Evolutionary conservation across 2,113 vertebrate species (phyloP), one percentile per base, ranked within the genome.

Genomic region (Phrynosoma platyrhinos): DNA sequence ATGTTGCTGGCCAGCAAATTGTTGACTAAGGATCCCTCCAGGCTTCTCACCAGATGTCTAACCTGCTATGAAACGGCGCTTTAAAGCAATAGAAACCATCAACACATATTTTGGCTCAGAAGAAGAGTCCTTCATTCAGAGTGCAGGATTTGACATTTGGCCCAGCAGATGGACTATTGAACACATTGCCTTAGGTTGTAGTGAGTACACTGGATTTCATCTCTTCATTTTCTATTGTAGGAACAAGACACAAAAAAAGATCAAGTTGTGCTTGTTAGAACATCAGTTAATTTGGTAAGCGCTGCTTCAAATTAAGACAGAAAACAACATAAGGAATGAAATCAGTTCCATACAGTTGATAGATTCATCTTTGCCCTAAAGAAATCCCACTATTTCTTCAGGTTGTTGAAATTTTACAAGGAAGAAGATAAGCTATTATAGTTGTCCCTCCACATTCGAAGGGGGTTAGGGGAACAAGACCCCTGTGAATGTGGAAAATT

Each of bases 111-210:
- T 94, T 91, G 42, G 40, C 87, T 91, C 79, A 78, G 42, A 88
- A 47, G 88, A 75, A 30, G 9, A 30, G 52, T 25, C 27, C 10
- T 32, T 32, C 91, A 76, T 76, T 47, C 83, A 83, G 78, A n/a
- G 91, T 88, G 72, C 84, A 71, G 10, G 90, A 13, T 79, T 87
- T 75, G 91, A 64, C 83, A 88, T 93, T 94, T 91, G 90, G 66
- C 12, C 83, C 88, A 91, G 72, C 72, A 94, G 92, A 93, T 88
- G 80, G 16, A n/a, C 23, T 80, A 53, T 18, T 75, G 92, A 83
- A 93, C 20, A 72, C 20, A 91, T 77, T 90, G 47, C 52, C 52
- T 76, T 12, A 18, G 52, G 79, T 32, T 1, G 18, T 32, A 74
- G 32, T 27, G 71, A 68, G 36, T 42, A 20, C 62, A 88, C 81